Percentiles rank a stretch among this genome's conserved stretches.
Evolutionary conservation across 2,797 vertebrate genomes (phyloP).

Genomic region (Sebastes minor): DNA sequence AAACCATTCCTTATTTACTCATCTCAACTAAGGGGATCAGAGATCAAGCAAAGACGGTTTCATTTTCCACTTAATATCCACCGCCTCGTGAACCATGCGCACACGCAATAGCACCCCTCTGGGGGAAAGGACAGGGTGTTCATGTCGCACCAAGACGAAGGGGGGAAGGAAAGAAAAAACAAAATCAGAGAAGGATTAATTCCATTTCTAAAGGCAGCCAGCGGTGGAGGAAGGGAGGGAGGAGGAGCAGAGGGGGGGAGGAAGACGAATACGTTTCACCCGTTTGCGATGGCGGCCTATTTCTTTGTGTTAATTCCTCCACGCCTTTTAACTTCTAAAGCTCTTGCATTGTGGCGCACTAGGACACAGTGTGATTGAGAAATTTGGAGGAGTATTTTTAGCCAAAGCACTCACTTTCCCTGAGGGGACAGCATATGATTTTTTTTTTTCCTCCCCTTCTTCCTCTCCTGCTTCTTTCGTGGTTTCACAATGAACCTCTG

Average conservation of each 20-base stretch:
- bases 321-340: constrained; percentile 70
- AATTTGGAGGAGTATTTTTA: constrained; percentile 79
- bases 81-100: constrained; percentile 46
- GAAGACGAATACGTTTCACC: constrained; percentile 22
- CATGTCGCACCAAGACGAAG: constrained; percentile 48
- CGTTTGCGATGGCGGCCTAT: constrained; percentile 67
- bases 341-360: constrained; percentile 57
- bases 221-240: constrained; percentile 8
- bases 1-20: constrained; percentile 83
- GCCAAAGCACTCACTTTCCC: constrained; percentile 62
- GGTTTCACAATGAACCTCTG: constrained; percentile 68
- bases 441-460: neutral
- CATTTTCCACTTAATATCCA: constrained; percentile 65
- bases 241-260: neutral
- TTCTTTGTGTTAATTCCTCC: constrained; percentile 76
- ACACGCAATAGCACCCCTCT: constrained; percentile 38
- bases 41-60: constrained; percentile 55
- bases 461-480: constrained; percentile 45
- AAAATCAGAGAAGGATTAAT: constrained; percentile 81
- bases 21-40: constrained; percentile 65
- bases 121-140: constrained; percentile 54
- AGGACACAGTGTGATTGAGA: constrained; percentile 77
- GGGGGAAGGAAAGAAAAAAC: constrained; percentile 39
- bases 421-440: constrained; percentile 62
- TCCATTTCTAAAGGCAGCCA: constrained; percentile 65